Conservation (phyloP, 1,140 invertebrate genomes). For the Aleiodes sp. region DNA sequence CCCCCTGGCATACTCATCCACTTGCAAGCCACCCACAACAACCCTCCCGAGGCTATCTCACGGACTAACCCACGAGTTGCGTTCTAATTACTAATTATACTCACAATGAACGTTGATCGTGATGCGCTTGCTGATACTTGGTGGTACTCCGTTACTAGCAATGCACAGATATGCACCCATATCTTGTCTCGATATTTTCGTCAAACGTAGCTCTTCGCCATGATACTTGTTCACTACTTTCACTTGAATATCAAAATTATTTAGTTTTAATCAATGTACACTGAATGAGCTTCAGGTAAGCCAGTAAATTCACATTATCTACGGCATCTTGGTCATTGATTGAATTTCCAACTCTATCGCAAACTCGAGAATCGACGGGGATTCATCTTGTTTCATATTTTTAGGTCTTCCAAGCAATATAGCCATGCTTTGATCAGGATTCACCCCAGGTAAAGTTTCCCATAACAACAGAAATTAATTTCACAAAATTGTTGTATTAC, state of each 20-base stretch:
- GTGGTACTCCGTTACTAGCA: conserved; percentile 82
- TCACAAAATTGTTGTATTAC: too few species aligned
- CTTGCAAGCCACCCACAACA: not conserved
- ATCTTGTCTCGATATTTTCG: conserved; percentile 83
- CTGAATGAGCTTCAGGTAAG: not conserved
- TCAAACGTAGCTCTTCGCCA: conserved; percentile 75
- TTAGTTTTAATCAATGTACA: too few species aligned
- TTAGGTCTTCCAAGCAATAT: too few species aligned
- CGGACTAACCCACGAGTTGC: conserved; percentile 24
- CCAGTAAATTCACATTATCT: too few species aligned
- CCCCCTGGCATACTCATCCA: too few species aligned
- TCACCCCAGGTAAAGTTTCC: too few species aligned
- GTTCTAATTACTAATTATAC: conserved; percentile 61
- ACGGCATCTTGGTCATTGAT: too few species aligned
- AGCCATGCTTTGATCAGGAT: too few species aligned
- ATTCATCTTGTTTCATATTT: too few species aligned
- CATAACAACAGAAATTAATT: too few species aligned
- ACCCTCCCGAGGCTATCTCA: not conserved
- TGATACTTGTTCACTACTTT: conserved; percentile 33
- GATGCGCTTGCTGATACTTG: conserved; percentile 84
- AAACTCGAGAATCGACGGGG: too few species aligned
- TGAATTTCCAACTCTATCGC: too few species aligned
- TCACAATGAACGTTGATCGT: conserved; percentile 86
- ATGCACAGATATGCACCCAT: conserved; percentile 91
- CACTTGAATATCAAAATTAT: conserved; percentile 20